phyloP scores from a whole-genome alignment of 2,888 invertebrate species.

The Polydrusus pterygomalis region DNA sequence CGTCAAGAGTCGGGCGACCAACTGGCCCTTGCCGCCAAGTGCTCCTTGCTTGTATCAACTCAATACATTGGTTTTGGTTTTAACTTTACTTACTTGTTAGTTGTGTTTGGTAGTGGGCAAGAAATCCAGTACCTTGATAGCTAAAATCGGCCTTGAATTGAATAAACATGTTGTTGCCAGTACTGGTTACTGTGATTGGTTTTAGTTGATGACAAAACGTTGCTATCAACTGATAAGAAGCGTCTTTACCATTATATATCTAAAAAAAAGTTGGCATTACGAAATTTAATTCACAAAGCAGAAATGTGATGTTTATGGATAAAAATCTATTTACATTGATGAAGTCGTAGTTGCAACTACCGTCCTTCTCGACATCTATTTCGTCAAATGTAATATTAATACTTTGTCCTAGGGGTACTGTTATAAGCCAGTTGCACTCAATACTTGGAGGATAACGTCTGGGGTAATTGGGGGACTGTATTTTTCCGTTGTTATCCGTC shows the following conservation, averaged over 20 bases:
- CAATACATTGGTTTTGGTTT: no score
- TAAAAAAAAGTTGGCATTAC: slow-evolving; percentile 56
- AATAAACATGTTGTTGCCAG: slow-evolving; percentile 82
- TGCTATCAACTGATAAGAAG: slow-evolving; percentile 72
- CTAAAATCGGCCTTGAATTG: slow-evolving; percentile 78
- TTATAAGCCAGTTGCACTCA: slow-evolving; percentile 87
- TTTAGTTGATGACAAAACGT: slow-evolving; percentile 60
- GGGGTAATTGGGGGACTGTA: slow-evolving; percentile 90
- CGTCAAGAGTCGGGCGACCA: no score
- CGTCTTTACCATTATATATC: slow-evolving; percentile 80
- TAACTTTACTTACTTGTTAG: slow-evolving; percentile 72
- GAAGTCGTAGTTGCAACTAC: slow-evolving; percentile 76
- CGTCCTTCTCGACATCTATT: slow-evolving; percentile 76
- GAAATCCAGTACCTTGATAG: slow-evolving; percentile 79
- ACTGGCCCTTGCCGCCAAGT: no score
- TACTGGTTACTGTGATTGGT: slow-evolving; percentile 75
- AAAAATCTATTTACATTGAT: slow-evolving; percentile 26
- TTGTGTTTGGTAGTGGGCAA: slow-evolving; percentile 75
- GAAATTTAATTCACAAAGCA: neutral
- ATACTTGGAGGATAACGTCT: slow-evolving; percentile 79
- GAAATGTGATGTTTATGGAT: neutral
- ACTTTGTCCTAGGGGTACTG: slow-evolving; percentile 79
- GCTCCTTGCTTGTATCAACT: no score
- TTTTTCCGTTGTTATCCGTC: slow-evolving; percentile 78
- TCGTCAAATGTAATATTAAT: slow-evolving; percentile 79